Evolutionary conservation across 2,888 invertebrate species (phyloP).

Genomic region (Sphecodes monilicornis): DNA sequence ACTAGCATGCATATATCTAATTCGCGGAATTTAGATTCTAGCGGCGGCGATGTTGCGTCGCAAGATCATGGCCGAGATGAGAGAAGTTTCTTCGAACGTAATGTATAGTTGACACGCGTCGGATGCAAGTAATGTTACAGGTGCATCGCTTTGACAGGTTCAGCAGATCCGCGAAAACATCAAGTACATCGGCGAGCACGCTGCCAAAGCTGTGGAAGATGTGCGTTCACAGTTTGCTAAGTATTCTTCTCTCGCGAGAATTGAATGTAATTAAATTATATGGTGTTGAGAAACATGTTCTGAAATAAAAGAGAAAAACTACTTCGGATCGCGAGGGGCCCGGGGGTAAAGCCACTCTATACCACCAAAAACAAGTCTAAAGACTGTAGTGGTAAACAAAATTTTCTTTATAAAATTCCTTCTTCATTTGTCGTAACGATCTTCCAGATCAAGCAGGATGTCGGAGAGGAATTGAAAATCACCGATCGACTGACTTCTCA

Average conservation of each 20-base stretch:
- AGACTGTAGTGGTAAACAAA: too few species aligned
- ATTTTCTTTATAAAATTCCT: too few species aligned
- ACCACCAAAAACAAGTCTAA: too few species aligned
- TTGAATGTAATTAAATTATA: too few species aligned
- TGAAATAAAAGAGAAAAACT: too few species aligned
- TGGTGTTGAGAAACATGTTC: too few species aligned
- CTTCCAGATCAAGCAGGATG: constrained; percentile 77
- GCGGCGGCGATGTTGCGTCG: constrained; percentile 73
- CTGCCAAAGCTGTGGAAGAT: constrained; percentile 77
- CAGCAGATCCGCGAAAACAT: constrained; percentile 75
- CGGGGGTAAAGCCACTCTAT: too few species aligned
- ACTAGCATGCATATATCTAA: neutral
- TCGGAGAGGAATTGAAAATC: constrained; percentile 75
- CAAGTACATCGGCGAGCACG: constrained; percentile 73
- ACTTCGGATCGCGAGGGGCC: too few species aligned
- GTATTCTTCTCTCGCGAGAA: too few species aligned
- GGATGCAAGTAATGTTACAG: neutral
- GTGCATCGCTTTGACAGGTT: constrained; percentile 67
- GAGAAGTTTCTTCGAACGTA: constrained; percentile 74
- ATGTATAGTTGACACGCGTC: constrained; percentile 41
- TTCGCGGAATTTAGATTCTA: constrained; percentile 67
- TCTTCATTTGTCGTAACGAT: neutral
- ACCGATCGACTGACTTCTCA: constrained; percentile 78
- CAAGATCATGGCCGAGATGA: constrained; percentile 73
- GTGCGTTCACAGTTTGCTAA: constrained; percentile 51